A percentile compares a stretch with the other conserved stretches of the same genome.
These are phyloP conservation scores for Diogma glabrata DNA, from an alignment of 2,888 invertebrate genomes.

Conservation along the genomic window DNA sequence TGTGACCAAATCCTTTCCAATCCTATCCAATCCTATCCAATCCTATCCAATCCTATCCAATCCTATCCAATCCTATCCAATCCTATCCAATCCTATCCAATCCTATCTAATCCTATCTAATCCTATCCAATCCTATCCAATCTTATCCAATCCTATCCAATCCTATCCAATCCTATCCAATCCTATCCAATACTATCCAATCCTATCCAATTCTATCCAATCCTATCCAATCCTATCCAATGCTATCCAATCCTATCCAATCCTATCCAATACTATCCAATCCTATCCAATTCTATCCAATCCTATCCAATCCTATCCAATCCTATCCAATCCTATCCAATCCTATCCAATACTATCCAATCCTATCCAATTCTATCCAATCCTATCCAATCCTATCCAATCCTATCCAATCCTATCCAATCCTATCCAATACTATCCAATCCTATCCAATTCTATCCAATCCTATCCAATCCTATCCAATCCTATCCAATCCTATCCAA, in stretches of 20 bases:
- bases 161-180: not conserved
- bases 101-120: not conserved
- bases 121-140: not conserved
- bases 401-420: not conserved
- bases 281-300: not conserved
- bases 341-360: not conserved
- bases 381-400: not conserved
- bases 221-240: not conserved
- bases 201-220: not conserved
- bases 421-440: not conserved
- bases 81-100: not conserved
- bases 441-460: not conserved
- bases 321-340: not conserved
- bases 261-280: not conserved
- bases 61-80: not conserved
- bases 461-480: not conserved
- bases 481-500: not conserved
- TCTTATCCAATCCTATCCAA: not conserved
- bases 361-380: not conserved
- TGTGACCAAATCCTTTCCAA: not conserved
- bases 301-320: not conserved
- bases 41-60: not conserved
- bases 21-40: not conserved
- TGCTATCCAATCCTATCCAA: not conserved
- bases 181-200: not conserved